Percentiles rank a stretch among this genome's conserved stretches.
Evolutionary conservation across 2,888 invertebrate genomes (phyloP).

Genomic region (Acheta domesticus): DNA sequence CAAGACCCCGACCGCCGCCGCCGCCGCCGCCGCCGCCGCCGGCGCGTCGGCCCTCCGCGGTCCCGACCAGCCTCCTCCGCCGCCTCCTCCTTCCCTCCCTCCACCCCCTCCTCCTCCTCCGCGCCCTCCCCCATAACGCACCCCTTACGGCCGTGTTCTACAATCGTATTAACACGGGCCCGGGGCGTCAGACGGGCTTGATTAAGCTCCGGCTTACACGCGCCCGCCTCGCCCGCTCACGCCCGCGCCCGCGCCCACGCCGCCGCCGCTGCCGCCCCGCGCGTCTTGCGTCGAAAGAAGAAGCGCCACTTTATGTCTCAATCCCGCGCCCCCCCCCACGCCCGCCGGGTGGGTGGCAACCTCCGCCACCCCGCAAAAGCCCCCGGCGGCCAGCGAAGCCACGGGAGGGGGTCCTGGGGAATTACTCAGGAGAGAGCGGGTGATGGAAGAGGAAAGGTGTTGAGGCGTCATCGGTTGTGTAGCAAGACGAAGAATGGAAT

Average conservation of each 20-base stretch:
- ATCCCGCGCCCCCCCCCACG: background rate
- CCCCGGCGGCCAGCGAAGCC: too few species aligned
- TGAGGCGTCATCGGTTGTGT: too few species aligned
- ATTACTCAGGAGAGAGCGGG: too few species aligned
- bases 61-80: background rate
- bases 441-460: too few species aligned
- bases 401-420: too few species aligned
- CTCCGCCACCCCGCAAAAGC: background rate
- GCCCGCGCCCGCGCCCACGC: background rate
- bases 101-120: background rate
- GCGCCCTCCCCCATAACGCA: background rate
- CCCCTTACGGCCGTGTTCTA: background rate
- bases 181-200: background rate
- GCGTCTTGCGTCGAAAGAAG: background rate
- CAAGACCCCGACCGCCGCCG: conserved; percentile 23
- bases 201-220: conserved; percentile 9
- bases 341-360: background rate
- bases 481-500: too few species aligned
- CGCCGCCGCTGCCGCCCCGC: background rate
- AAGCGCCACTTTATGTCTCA: conserved; percentile 4
- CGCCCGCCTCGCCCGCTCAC: background rate
- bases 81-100: background rate
- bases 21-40: background rate
- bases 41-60: background rate
- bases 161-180: conserved; percentile 11